Percentiles rank a stretch among this genome's conserved stretches.
Evolutionary conservation across 2,797 vertebrate species (phyloP).

Genomic region (Cyprinella venusta): DNA sequence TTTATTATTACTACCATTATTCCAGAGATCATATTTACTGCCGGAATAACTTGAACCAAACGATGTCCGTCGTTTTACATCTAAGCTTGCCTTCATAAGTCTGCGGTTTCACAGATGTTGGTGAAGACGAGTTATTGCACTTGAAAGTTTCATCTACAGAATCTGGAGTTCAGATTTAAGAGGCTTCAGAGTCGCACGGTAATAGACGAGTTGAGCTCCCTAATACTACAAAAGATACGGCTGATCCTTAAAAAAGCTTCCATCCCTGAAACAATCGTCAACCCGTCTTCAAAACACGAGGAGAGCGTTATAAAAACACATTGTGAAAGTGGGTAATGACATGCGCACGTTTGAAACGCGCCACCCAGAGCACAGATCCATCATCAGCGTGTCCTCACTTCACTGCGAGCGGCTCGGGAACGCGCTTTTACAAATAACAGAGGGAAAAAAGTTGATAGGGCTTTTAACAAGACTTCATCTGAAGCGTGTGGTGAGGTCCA

Average conservation of each 20-base stretch:
- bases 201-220: not conserved
- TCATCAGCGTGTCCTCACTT: not conserved
- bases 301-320: constrained; percentile 13
- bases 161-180: not conserved
- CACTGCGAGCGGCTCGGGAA: not conserved
- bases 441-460: not conserved
- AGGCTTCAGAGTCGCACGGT: not conserved
- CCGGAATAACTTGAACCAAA: constrained; percentile 5
- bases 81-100: not conserved
- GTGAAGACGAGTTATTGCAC: not conserved
- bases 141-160: not conserved
- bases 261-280: not conserved
- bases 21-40: constrained; percentile 37
- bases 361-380: constrained; percentile 15
- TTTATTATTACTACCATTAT: constrained; percentile 34
- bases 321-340: not conserved
- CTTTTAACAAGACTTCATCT: constrained; percentile 39
- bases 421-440: not conserved
- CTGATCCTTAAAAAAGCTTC: not conserved
- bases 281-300: constrained; percentile 21
- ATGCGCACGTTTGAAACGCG: not conserved
- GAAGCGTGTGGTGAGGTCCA: constrained; percentile 27
- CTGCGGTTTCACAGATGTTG: not conserved
- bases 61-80: not conserved
- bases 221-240: not conserved